Percentiles rank a stretch among this genome's conserved stretches.
These are phyloP conservation scores for Drosophila jambulina DNA, from an alignment of 1,140 invertebrate species.

Conservation along the genomic window DNA sequence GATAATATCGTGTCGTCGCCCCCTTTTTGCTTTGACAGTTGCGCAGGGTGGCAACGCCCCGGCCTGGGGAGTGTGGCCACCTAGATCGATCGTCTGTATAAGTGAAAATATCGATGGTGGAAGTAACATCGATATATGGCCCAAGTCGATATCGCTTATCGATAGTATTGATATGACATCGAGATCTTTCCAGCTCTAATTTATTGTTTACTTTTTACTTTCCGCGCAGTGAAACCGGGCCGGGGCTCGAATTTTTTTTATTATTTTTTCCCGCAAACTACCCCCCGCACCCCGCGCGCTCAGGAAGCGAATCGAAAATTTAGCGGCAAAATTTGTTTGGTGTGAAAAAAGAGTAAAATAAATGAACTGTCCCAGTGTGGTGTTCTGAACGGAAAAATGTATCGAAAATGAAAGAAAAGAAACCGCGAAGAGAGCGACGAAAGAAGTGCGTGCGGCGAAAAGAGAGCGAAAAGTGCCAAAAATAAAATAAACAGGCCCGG, in stretches of 20 bases:
- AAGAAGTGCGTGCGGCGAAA: slow-evolving; percentile 52
- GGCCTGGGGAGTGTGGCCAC: too few relatives aligned
- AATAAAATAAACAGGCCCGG: slow-evolving; percentile 31
- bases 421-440: slow-evolving; percentile 39
- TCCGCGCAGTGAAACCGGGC: slow-evolving; percentile 41
- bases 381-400: slow-evolving; percentile 30
- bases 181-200: not conserved
- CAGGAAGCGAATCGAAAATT: not conserved
- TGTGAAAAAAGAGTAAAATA: slow-evolving; percentile 6
- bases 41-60: not conserved
- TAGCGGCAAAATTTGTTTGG: slow-evolving; percentile 17
- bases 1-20: too few relatives aligned
- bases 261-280: slow-evolving; percentile 20
- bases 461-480: slow-evolving; percentile 40
- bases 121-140: too few relatives aligned
- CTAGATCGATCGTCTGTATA: not conserved
- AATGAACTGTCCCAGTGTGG: slow-evolving; percentile 6
- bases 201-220: slow-evolving; percentile 49
- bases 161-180: not conserved
- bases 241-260: slow-evolving; percentile 42
- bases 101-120: too few relatives aligned
- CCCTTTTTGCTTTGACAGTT: not conserved
- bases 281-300: slow-evolving; percentile 1
- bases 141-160: not conserved
- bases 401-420: slow-evolving; percentile 49